Percentiles rank a stretch among this genome's conserved stretches.
These are phyloP conservation scores for Poecile montanus DNA, from an alignment of 2,797 vertebrate species.

Conservation along the genomic window DNA sequence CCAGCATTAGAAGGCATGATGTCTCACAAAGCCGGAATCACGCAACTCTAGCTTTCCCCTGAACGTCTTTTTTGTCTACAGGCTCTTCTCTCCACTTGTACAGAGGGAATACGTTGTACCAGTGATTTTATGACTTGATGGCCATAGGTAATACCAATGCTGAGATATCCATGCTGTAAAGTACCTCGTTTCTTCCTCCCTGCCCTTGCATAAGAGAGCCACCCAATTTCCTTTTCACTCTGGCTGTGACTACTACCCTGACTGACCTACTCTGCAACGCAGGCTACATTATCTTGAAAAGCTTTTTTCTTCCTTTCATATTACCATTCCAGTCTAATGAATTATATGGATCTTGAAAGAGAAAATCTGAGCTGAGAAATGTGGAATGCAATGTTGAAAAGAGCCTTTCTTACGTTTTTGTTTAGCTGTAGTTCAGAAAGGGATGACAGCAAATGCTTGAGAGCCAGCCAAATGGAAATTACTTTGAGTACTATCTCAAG, in stretches of 20 bases:
- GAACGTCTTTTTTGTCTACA: background rate
- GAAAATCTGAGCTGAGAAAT: slow-evolving; percentile 32
- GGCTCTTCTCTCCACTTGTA: background rate
- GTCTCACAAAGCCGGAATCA: background rate
- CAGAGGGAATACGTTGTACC: background rate
- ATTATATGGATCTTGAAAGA: background rate
- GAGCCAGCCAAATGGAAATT: slow-evolving; percentile 34
- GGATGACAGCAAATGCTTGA: slow-evolving; percentile 11
- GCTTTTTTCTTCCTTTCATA: background rate
- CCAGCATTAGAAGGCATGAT: background rate
- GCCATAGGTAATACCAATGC: background rate
- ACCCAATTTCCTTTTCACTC: background rate
- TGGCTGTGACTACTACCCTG: background rate
- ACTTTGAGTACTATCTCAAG: slow-evolving; percentile 49
- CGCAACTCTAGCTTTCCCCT: background rate
- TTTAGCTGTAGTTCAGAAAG: slow-evolving; percentile 14
- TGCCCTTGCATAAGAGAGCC: background rate
- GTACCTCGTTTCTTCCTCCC: rapidly evolving
- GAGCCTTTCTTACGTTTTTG: slow-evolving; percentile 9
- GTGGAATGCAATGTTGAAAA: slow-evolving; percentile 7
- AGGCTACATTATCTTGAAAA: background rate
- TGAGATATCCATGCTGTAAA: background rate
- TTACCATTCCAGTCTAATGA: background rate
- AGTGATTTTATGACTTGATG: background rate
- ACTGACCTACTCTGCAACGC: background rate